phyloP scores from a whole-genome alignment of 2,113 vertebrate species.

The Myrmecobius fasciatus region DNA sequence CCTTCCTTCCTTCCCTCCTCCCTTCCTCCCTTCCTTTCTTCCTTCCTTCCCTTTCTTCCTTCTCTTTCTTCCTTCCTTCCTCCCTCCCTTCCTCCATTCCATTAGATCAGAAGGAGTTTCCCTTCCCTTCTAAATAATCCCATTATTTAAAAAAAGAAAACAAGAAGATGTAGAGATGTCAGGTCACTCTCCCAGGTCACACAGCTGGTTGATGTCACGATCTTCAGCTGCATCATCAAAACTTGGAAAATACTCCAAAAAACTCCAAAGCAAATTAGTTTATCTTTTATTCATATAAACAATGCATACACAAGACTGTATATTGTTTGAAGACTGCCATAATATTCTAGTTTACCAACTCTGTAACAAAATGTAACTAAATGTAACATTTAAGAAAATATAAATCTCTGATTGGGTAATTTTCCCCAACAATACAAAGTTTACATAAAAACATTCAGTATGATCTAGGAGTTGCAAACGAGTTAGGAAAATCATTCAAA shows the following conservation, averaged over 20 bases:
- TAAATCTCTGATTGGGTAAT: conserved; percentile 99
- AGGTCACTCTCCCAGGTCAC: background rate
- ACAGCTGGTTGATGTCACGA: background rate
- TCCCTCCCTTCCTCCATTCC: too few relatives aligned
- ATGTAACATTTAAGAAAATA: conserved; percentile 99
- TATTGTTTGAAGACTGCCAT: conserved; percentile 95
- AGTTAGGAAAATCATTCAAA: conserved; percentile 97
- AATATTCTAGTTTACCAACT: conserved; percentile 96
- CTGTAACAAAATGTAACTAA: conserved; percentile 99
- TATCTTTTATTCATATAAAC: conserved; percentile 96
- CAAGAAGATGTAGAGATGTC: background rate
- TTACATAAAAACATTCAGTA: conserved; percentile 99
- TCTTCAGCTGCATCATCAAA: background rate
- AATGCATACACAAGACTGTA: conserved; percentile 97
- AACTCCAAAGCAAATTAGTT: conserved; percentile 82
- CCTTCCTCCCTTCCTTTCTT: too few relatives aligned
- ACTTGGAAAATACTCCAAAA: conserved; percentile 17
- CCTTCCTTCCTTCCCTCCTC: too few relatives aligned
- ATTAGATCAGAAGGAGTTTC: background rate
- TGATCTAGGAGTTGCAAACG: conserved; percentile 97
- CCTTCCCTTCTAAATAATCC: background rate
- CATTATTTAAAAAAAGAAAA: background rate
- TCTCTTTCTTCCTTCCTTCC: background rate
- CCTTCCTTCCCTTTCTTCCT: too few relatives aligned
- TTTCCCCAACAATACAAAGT: conserved; percentile 98